These are phyloP conservation scores for Chaetoderma sp. DNA, from an alignment of 2,888 invertebrate species.

Conservation along the genomic window DNA sequence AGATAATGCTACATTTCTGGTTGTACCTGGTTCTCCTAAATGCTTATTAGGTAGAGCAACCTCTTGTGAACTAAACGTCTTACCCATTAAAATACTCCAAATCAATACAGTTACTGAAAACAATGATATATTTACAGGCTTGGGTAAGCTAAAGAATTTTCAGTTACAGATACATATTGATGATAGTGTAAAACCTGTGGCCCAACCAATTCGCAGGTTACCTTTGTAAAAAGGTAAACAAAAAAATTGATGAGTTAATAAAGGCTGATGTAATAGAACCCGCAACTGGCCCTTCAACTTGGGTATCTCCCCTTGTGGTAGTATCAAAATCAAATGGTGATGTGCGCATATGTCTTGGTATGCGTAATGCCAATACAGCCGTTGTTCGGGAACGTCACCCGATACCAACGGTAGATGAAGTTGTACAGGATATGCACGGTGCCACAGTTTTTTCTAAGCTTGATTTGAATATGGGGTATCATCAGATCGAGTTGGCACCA, in stretches of 20 bases:
- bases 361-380: constrained; percentile 38
- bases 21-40: background rate
- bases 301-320: constrained; percentile 43
- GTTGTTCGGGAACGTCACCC: constrained; percentile 38
- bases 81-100: background rate
- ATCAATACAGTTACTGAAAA: background rate
- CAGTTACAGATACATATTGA: constrained; percentile 27
- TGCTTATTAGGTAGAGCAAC: constrained; percentile 7
- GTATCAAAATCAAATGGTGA: constrained; percentile 35
- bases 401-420: constrained; percentile 41
- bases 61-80: background rate
- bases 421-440: constrained; percentile 36
- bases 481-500: constrained; percentile 29
- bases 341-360: constrained; percentile 44
- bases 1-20: background rate
- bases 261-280: constrained; percentile 41
- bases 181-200: constrained; percentile 14
- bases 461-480: constrained; percentile 35
- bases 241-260: constrained; percentile 32
- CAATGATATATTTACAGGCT: constrained; percentile 9
- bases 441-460: constrained; percentile 35
- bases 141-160: constrained; percentile 7
- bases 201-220: constrained; percentile 26
- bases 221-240: constrained; percentile 31
- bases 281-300: constrained; percentile 41